Evolutionary conservation across 2,888 invertebrate genomes (phyloP).

Genomic region (Amblyteles armatorius): DNA sequence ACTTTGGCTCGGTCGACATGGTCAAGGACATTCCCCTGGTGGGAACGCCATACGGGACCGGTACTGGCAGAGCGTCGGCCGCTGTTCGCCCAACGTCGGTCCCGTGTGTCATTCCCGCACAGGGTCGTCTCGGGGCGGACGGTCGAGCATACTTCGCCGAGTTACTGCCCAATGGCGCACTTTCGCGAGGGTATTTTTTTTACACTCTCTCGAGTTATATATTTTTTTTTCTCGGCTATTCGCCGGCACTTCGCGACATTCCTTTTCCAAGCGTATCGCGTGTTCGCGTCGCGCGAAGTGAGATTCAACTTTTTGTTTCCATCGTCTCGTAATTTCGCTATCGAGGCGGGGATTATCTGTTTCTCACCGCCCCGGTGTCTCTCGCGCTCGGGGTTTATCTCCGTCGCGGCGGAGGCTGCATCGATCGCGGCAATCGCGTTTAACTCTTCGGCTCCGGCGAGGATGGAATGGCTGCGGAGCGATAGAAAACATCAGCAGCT

Average conservation of each 20-base stretch:
- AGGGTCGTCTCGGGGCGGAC: slow-evolving; percentile 1
- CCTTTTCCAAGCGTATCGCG: neutral
- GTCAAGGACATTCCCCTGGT: slow-evolving; percentile 34
- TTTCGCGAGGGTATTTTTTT: slow-evolving; percentile 7
- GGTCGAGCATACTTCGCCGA: slow-evolving; percentile 14
- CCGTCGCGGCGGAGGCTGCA: slow-evolving; percentile 18
- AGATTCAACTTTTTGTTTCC: slow-evolving; percentile 2
- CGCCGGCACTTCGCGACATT: neutral
- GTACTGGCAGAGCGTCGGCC: neutral
- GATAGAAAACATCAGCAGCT: slow-evolving; percentile 51
- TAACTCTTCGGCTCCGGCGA: slow-evolving; percentile 28
- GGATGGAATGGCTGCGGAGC: slow-evolving; percentile 29
- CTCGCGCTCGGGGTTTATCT: slow-evolving; percentile 31
- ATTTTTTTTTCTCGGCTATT: slow-evolving; percentile 9
- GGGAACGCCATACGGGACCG: too few relatives aligned
- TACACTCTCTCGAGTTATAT: neutral
- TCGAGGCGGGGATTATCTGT: neutral
- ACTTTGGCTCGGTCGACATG: slow-evolving; percentile 22
- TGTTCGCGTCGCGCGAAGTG: neutral
- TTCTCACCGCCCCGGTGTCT: neutral
- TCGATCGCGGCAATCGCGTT: slow-evolving; percentile 41
- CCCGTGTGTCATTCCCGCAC: too few relatives aligned
- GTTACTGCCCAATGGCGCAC: slow-evolving; percentile 19
- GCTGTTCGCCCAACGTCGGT: neutral
- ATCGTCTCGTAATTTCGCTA: slow-evolving; percentile 26